Base-by-base conservation (phyloP, 2,113 vertebrate species). In the Gadus chalcogrammus region DNA sequence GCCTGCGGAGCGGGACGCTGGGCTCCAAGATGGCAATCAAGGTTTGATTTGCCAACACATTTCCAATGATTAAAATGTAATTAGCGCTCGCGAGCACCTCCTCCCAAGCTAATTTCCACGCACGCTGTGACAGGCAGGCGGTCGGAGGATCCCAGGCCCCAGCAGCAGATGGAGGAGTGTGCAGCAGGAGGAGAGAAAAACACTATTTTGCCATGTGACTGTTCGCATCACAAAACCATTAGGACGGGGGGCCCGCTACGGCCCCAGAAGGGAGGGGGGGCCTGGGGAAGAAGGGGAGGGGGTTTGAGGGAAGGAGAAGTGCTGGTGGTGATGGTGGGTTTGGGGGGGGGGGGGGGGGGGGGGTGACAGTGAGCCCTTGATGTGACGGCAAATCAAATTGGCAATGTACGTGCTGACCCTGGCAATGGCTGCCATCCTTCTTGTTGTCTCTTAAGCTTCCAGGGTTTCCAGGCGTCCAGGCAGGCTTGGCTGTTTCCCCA, bases 31-130 rank as follows among this genome's bases (percentile, higher is more conserved):
- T 97, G 95, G 95, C 96, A 97, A 98, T 98, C 95, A 95, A 95
- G 95, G 92, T 95, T 97, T 97, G 96, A 99, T 99, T 99, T 98
- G 96, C 97, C 96, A 98, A 99, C 97, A 98, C 97, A 97, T 99
- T 98, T 97, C 95, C 95, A 99, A 98, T 99, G 97, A 99, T 99
- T 99, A 99, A 99, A 99, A 98, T 96, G 96, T 99, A 98, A 99
- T 99, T 98, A 98, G 97, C 95, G 95, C 95, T 95, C 97, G 95
- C 94, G 94, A 95, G 95, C 94, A 91, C 97, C 96, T 96, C 95
- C 96, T 98, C 96, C 97, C 96, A 92, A 95, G 96, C 96, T 99
- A 97, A 98, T 98, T 98, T 98, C 94, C 94, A 95, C 93, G 88
- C 95, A 94, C 92, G 94, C 96, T 98, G 97, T 97, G 97, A 97